Conservation (phyloP, 2,888 invertebrate species). For the Leptinotarsa rubiginosa region DNA sequence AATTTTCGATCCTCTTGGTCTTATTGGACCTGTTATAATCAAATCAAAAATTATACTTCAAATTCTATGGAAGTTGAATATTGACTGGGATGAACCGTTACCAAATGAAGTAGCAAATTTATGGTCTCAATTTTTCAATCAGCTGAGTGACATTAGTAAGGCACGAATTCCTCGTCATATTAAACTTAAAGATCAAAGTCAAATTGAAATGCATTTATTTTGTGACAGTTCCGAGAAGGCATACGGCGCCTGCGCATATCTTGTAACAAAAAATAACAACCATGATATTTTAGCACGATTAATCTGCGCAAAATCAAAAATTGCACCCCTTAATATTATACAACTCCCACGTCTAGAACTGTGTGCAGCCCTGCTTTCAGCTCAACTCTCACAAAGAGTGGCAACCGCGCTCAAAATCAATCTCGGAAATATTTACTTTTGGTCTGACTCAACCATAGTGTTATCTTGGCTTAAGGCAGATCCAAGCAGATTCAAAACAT, state of each 20-base stretch:
- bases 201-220: not conserved
- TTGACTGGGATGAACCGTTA: conserved; percentile 6
- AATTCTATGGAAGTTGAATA: conserved; percentile 12
- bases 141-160: too few relatives aligned
- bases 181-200: not conserved
- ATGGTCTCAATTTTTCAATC: not conserved
- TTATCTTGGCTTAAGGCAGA: not conserved
- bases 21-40: conserved; percentile 22
- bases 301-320: not conserved
- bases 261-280: not conserved
- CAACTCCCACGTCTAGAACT: not conserved
- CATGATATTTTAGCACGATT: not conserved
- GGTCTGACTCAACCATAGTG: not conserved
- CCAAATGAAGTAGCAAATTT: not conserved
- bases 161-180: not conserved
- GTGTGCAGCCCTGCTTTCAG: not conserved
- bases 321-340: not conserved
- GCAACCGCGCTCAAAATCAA: not conserved
- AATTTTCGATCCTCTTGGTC: conserved; percentile 35
- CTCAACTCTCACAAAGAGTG: not conserved
- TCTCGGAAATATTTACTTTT: not conserved
- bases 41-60: not conserved
- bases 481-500: not conserved
- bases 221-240: not conserved
- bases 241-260: not conserved